These are phyloP conservation scores for Parotocinclus haroldoi DNA, from an alignment of 2,797 vertebrate genomes.

Conservation along the genomic window DNA sequence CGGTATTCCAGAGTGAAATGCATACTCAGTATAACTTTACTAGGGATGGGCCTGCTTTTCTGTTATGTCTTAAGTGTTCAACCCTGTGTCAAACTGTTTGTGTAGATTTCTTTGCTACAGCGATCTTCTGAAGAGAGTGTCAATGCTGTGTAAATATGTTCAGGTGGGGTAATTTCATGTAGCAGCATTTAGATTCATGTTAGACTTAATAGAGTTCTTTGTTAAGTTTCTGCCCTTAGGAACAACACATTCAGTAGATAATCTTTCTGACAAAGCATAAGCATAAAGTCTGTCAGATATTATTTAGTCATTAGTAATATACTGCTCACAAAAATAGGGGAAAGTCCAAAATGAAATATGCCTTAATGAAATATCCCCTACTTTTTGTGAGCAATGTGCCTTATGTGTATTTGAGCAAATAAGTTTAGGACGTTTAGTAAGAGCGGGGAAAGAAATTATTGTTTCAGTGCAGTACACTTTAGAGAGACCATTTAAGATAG, in stretches of 20 bases:
- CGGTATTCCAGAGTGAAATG: constrained; percentile 3
- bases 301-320: too few relatives aligned
- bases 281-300: too few relatives aligned
- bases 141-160: constrained; percentile 33
- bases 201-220: constrained; percentile 14
- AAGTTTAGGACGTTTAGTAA: constrained; percentile 25
- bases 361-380: too few relatives aligned
- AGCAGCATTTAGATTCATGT: constrained; percentile 13
- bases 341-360: too few relatives aligned
- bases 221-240: constrained; percentile 13
- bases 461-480: too few relatives aligned
- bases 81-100: constrained; percentile 19
- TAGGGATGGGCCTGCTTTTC: constrained; percentile 1
- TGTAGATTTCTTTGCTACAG: constrained; percentile 27
- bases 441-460: constrained; percentile 5
- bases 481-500: too few relatives aligned
- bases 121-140: constrained; percentile 20
- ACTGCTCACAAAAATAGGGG: too few relatives aligned
- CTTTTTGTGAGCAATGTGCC: too few relatives aligned
- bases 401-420: constrained; percentile 21
- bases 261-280: constrained; percentile 14
- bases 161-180: constrained; percentile 34
- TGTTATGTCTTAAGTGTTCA: neutral
- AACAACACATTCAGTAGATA: constrained; percentile 11
- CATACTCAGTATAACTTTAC: constrained; percentile 13